Evolutionary conservation across 2,797 vertebrate species (phyloP), one percentile per base, ranked within the genome.

Genomic region (Podarcis lilfordi): DNA sequence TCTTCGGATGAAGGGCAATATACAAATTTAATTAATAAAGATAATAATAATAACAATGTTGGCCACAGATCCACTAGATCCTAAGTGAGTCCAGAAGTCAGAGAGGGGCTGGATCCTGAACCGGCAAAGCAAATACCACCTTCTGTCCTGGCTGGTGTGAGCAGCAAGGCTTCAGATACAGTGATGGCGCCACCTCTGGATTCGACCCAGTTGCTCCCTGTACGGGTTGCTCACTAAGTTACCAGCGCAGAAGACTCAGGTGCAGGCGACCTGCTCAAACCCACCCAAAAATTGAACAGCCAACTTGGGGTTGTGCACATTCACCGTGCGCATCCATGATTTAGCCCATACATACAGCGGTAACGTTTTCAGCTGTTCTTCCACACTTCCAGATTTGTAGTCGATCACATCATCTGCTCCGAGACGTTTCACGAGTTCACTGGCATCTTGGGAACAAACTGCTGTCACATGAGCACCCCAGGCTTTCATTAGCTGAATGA

Each of bases 391-490:
- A 1, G 96, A 94, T 27, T 96, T 98, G 96, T 99, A 99, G 96
- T 99, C 98, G 91, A 99, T 96, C 32, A 98, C 94, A 10, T 97
- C 96, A 96, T 99, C 98, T 0, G 97, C 98, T 66, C 98, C 98
- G 59, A 99, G 97, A 23, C 92, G 97, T 92, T 95, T 97, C 40
- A 99, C 95, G 55, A 99, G 96, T 4, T 27, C 87, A 93, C 96
- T 95, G 1, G 99, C 98, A 95, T 98, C 98, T 88, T 96, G 96
- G 95, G 98, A 98, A 96, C 99, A 99, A 84, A 99, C 98, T 8
- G 98, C 98, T 0, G 99, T 99, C 94, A 99, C 98, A 0, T 99
- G 98, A 84, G 97, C 98, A 55, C 97, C 97, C 99, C 99, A 99
- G 0, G 98, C 97, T 94, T 99, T 99, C 94, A 98, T 81, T 92